phyloP scores from a whole-genome alignment of 1,140 invertebrate genomes.

The Rhagoletis pomonella region DNA sequence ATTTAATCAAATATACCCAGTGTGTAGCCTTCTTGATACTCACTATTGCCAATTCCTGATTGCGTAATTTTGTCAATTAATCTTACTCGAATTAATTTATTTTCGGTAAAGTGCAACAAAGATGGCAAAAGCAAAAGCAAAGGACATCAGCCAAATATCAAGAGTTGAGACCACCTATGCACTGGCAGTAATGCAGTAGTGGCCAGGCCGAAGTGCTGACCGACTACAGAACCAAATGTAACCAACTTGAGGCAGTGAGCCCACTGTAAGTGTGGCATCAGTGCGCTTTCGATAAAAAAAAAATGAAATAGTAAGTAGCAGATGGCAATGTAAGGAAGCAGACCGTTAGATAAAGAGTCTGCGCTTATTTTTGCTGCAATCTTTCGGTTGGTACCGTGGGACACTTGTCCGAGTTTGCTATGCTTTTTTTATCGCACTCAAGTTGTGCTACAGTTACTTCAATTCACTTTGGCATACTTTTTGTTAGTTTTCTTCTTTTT shows the following conservation, averaged over 20 bases:
- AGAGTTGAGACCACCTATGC: not conserved
- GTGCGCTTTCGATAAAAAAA: not conserved
- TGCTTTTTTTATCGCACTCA: not conserved
- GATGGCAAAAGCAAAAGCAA: not conserved
- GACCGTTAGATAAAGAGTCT: not conserved
- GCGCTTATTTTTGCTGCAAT: not conserved
- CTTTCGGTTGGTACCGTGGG: not conserved
- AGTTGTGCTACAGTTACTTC: not conserved
- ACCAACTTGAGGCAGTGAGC: not conserved
- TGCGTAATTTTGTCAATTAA: slow-evolving; percentile 55
- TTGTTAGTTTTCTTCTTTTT: too few species aligned
- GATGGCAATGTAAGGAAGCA: not conserved
- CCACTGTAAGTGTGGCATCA: not conserved
- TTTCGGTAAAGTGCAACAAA: not conserved
- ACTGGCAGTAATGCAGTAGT: not conserved
- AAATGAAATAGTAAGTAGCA: not conserved
- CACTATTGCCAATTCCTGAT: slow-evolving; percentile 46
- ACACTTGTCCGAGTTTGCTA: not conserved
- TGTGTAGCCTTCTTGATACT: too few species aligned
- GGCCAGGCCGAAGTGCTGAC: not conserved
- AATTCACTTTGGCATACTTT: not conserved
- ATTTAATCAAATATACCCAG: too few species aligned
- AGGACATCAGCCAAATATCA: not conserved
- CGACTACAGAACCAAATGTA: not conserved
- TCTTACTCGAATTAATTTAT: slow-evolving; percentile 45